Percentiles rank a stretch among this genome's conserved stretches.
phyloP scores from a whole-genome alignment of 2,888 invertebrate genomes.

The Polylopha cassiicola region DNA sequence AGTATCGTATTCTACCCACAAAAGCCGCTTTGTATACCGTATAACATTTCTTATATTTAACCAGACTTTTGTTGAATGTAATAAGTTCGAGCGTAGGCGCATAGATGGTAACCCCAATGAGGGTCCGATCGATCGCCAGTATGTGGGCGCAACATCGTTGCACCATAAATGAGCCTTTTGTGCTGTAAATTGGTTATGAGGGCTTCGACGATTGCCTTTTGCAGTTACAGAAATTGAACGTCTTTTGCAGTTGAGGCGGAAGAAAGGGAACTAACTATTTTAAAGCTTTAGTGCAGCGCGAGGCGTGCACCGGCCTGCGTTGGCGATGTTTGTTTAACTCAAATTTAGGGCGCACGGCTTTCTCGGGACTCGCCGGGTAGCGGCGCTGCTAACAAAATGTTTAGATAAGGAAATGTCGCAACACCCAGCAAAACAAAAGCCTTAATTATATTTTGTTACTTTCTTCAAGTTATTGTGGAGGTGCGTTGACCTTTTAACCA shows the following conservation, averaged over 20 bases:
- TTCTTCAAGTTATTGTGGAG: conserved; percentile 43
- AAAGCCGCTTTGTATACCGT: conserved; percentile 17
- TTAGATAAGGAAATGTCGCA: conserved; percentile 65
- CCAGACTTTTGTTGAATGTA: conserved; percentile 21
- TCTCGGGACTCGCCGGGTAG: conserved; percentile 33
- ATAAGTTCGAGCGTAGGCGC: conserved; percentile 51
- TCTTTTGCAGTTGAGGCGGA: conserved; percentile 31
- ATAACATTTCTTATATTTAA: conserved; percentile 17
- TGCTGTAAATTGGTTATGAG: conserved; percentile 64
- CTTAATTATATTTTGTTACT: conserved; percentile 62
- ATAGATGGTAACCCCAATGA: conserved; percentile 50
- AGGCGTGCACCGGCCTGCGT: conserved; percentile 20
- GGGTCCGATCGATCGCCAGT: conserved; percentile 63
- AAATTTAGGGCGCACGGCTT: conserved; percentile 43
- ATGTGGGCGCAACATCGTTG: conserved; percentile 62
- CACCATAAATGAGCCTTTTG: conserved; percentile 68
- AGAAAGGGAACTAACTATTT: conserved; percentile 24
- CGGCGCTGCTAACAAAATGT: conserved; percentile 41
- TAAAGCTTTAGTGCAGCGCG: conserved; percentile 21
- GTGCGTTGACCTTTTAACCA: conserved; percentile 49
- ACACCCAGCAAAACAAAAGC: conserved; percentile 60
- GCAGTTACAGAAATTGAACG: conserved; percentile 54
- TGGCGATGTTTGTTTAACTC: conserved; percentile 42
- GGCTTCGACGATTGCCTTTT: conserved; percentile 64
- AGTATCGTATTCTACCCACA: conserved; percentile 43